Base-by-base conservation (phyloP, 2,888 invertebrate genomes). In the Andrena fulva region DNA sequence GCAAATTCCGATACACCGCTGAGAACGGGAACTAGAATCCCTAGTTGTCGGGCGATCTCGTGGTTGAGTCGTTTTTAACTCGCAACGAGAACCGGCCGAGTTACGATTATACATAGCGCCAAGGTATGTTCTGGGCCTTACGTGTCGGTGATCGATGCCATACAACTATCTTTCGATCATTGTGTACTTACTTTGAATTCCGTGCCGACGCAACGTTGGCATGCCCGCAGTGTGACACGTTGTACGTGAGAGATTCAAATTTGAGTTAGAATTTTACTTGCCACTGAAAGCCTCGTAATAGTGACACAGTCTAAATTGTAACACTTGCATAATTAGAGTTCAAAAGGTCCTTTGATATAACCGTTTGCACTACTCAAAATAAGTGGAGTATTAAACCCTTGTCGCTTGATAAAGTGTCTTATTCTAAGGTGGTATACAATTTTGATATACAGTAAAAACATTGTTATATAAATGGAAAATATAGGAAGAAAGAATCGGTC, bases 61-160 rank as follows among this genome's bases (percentile, higher is more conserved):
- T 33, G 64, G 78, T 77, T 52, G 78, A 80, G 76, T 68, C 64
- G 59, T 59, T 85, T 80, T 74, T 54, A 16, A 82, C 71, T 86
- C 71, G 80, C 56, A 24, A 77, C 29, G 59, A 74, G 66, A 69
- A 72, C 67, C 63, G 76, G 71, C 64, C 68, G 68, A 71, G 66
- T 81, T 72, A 84, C 70, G 35, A 77, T 80, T 80, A 56, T 73
- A 68, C 71, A 67, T 76, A 80, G 64, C 67, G 54, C 33, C 62
- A 56, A 78, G 66, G 50, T 75, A 71, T 88, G 12, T 85, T 81
- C 69, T 85, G 87, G 90, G 89, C 90, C 90, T 89, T 90, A 89
- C 81, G 85, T 87, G 88, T 91, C 89, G 90, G 91, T 92, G 90
- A 90, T 90, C 86, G 88, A 84, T 88, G 85, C 86, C 83, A 89